Evolutionary conservation across 2,797 vertebrate genomes (phyloP).

Genomic region (Tolypeutes matacus): DNA sequence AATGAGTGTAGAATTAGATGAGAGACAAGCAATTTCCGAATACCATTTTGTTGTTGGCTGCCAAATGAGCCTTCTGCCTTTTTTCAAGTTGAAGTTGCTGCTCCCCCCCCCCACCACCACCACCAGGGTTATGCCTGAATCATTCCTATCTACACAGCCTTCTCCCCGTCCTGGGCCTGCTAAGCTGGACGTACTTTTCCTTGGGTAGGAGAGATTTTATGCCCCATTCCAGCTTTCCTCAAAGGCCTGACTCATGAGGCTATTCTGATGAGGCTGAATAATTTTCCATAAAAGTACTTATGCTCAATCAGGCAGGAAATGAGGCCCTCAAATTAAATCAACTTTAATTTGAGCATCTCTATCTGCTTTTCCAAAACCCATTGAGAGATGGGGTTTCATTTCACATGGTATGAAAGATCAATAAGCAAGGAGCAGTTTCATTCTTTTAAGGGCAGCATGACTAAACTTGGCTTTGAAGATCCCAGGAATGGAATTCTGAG

Average conservation of each 20-base stretch:
- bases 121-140: background rate
- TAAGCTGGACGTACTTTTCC: background rate
- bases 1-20: background rate
- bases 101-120: too few species aligned
- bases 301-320: conserved; percentile 66
- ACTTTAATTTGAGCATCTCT: conserved; percentile 26
- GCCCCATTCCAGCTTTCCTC: background rate
- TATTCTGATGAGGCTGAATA: conserved; percentile 41
- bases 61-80: background rate
- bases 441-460: conserved; percentile 46
- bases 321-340: conserved; percentile 63
- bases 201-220: background rate
- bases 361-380: conserved; percentile 56
- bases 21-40: background rate
- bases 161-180: background rate
- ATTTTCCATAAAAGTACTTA: conserved; percentile 57
- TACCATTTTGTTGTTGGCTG: background rate
- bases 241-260: background rate
- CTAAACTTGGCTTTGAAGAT: conserved; percentile 38
- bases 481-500: conserved; percentile 34
- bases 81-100: background rate
- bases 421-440: conserved; percentile 55
- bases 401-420: conserved; percentile 67
- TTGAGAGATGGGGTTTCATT: conserved; percentile 56
- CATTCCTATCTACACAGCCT: background rate